These are phyloP conservation scores for Heterocephalus glaber DNA, from an alignment of 2,113 vertebrate genomes.

Conservation along the genomic window DNA sequence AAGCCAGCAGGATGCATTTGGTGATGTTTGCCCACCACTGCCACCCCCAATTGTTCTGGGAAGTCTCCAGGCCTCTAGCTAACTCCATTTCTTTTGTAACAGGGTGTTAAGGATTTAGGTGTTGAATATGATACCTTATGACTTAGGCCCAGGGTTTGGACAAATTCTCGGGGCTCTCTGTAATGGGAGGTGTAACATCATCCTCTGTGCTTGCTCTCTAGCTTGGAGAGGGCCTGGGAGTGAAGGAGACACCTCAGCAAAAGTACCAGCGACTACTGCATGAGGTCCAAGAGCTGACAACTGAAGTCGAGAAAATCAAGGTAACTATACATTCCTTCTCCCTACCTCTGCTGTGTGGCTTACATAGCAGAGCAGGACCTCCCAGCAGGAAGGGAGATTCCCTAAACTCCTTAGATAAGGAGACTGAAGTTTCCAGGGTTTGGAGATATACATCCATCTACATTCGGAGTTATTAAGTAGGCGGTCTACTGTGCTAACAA, in stretches of 20 bases:
- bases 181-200: neutral
- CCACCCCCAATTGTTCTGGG: neutral
- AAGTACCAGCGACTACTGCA: conserved; percentile 95
- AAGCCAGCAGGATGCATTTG: neutral
- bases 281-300: conserved; percentile 94
- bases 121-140: conserved; percentile 2
- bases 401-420: neutral
- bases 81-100: neutral
- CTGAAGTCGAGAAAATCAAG: conserved; percentile 95
- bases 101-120: neutral
- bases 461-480: neutral
- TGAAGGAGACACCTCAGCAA: conserved; percentile 96
- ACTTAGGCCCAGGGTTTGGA: neutral
- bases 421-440: neutral
- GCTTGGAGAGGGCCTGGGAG: conserved; percentile 92
- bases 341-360: neutral
- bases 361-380: neutral
- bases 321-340: conserved; percentile 77
- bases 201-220: conserved; percentile 35
- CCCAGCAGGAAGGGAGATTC: neutral
- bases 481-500: neutral
- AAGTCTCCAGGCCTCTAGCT: neutral
- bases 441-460: neutral
- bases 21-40: neutral
- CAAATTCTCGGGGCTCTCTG: neutral